A percentile compares a stretch with the other conserved stretches of the same genome.
Evolutionary conservation across 92 coral and sea anemone species (phyloP).

Genomic region (Anthopleura xanthogrammica): DNA sequence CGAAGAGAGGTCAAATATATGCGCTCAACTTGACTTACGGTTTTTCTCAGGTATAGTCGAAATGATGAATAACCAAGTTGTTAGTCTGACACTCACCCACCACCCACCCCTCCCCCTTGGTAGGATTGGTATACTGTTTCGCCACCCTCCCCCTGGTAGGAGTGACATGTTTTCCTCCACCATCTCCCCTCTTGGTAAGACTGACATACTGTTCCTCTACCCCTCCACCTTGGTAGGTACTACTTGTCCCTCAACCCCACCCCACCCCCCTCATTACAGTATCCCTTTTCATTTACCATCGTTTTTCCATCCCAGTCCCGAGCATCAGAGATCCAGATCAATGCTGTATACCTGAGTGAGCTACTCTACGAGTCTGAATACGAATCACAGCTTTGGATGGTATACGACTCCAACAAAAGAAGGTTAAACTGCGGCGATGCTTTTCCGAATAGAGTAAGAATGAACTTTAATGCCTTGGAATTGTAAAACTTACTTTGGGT

Average conservation of each 20-base stretch:
- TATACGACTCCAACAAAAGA: conserved; percentile 88
- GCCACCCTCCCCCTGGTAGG: background rate
- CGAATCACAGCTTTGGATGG: conserved; percentile 94
- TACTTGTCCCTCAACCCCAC: background rate
- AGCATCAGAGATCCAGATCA: conserved; percentile 76
- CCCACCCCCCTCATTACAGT: background rate
- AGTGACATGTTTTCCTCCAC: too few species aligned
- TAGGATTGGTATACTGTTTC: background rate
- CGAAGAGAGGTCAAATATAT: conserved; percentile 87
- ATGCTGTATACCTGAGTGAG: conserved; percentile 88
- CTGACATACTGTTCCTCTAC: background rate
- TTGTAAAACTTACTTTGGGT: background rate
- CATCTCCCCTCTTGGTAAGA: too few species aligned
- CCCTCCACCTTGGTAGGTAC: background rate
- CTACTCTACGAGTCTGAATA: conserved; percentile 92
- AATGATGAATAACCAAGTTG: too few species aligned
- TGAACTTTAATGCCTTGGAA: background rate
- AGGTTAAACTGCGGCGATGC: conserved; percentile 92
- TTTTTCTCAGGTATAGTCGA: conserved; percentile 60
- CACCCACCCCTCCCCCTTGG: too few species aligned
- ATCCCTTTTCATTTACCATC: background rate
- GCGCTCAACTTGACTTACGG: conserved; percentile 78
- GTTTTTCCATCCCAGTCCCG: conserved; percentile 48
- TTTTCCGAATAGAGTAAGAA: conserved; percentile 83
- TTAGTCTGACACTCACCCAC: too few species aligned